Percentiles rank a stretch among this genome's conserved stretches.
Conservation (phyloP, 1,140 invertebrate genomes). For the Liolophura sinensis region DNA sequence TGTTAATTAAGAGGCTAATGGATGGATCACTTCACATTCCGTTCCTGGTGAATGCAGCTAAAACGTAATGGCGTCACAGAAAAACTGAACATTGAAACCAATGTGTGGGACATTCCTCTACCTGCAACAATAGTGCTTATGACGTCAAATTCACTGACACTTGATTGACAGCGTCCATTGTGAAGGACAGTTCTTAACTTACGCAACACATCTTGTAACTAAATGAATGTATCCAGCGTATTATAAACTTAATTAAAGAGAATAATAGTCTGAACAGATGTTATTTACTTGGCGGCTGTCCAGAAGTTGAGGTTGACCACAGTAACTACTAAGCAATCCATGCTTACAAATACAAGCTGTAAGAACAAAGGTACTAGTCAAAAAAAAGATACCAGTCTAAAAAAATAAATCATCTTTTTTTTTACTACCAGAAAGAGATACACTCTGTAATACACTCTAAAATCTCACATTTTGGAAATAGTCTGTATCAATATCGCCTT, state of each 20-base stretch:
- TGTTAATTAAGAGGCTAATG: no score
- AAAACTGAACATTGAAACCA: neutral
- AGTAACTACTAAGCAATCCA: neutral
- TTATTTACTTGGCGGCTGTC: neutral
- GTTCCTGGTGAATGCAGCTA: slow-evolving; percentile 3
- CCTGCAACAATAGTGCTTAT: neutral
- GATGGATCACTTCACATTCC: no score
- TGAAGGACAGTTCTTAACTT: no score
- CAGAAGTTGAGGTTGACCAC: neutral
- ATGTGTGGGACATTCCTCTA: neutral
- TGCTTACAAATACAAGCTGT: neutral
- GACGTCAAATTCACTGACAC: no score
- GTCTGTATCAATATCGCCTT: slow-evolving; percentile 59
- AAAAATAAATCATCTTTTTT: neutral
- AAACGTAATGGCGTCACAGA: neutral
- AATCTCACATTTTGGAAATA: slow-evolving; percentile 59
- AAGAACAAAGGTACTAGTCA: neutral
- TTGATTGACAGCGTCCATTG: no score
- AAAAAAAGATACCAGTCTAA: neutral
- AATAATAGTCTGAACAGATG: neutral
- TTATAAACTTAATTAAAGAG: neutral
- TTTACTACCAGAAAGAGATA: neutral
- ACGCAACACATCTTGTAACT: no score
- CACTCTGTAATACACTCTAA: slow-evolving; percentile 5
- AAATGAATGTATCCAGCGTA: neutral